Evolutionary conservation across 2,888 invertebrate species (phyloP).

Genomic region (Salpingus planirostris): DNA sequence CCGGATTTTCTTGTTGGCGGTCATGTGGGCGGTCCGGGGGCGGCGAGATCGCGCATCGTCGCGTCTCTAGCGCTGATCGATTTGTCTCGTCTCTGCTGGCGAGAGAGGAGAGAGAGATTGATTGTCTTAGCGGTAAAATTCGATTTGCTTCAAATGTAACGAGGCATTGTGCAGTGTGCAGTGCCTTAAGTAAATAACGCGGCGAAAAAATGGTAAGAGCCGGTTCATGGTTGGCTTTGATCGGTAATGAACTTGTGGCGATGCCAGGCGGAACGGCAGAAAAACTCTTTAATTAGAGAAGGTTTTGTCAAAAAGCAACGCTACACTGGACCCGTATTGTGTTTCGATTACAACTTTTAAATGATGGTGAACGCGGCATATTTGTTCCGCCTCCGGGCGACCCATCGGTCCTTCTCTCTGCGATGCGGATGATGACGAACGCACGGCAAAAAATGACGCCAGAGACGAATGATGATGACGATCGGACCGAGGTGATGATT

Average conservation of each 20-base stretch:
- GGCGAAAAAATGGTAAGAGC: constrained; percentile 23
- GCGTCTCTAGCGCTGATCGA: too few species aligned
- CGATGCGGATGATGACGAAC: constrained; percentile 8
- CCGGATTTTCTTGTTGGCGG: too few species aligned
- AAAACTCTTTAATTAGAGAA: constrained; percentile 38
- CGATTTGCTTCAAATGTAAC: constrained; percentile 35
- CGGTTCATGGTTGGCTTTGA: constrained; percentile 26
- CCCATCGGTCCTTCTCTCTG: not conserved
- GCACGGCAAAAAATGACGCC: too few species aligned
- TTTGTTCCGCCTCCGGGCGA: too few species aligned
- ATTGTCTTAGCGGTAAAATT: constrained; percentile 36
- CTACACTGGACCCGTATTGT: constrained; percentile 10
- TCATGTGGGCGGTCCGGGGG: too few species aligned
- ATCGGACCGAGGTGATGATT: too few species aligned
- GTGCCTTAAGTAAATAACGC: constrained; percentile 30
- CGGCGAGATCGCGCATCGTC: too few species aligned
- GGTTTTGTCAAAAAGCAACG: constrained; percentile 23
- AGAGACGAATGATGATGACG: too few species aligned
- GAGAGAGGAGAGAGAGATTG: too few species aligned
- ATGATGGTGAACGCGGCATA: constrained; percentile 12
- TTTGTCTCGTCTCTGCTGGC: constrained; percentile 34
- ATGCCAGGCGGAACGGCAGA: constrained; percentile 35
- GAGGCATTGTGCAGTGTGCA: constrained; percentile 34
- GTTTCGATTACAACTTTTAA: constrained; percentile 14
- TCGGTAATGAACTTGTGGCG: constrained; percentile 37